Evolutionary conservation across 1,140 invertebrate species (phyloP).

Genomic region (Steinernema feltiae): DNA sequence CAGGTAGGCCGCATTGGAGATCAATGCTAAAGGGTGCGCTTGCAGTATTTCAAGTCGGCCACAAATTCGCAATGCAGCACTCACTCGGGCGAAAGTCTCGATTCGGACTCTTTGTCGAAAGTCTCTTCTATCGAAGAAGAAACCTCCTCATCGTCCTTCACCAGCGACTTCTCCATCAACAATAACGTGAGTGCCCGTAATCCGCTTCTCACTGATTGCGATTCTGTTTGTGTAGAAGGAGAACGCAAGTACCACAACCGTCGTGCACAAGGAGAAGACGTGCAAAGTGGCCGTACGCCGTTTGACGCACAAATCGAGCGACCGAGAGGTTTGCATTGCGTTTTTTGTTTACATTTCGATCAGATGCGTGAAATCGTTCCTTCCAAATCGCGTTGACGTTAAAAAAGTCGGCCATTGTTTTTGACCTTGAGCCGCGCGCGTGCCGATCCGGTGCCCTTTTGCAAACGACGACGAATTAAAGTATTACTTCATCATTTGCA

Average conservation of each 20-base stretch:
- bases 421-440: neutral
- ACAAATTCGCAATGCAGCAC: conserved; percentile 4
- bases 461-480: neutral
- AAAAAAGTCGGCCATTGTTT: conserved; percentile 6
- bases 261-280: conserved; percentile 12
- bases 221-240: conserved; percentile 8
- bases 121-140: conserved; percentile 35
- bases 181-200: neutral
- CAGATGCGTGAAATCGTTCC: too few relatives aligned
- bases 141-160: conserved; percentile 8
- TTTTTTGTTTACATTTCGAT: too few relatives aligned
- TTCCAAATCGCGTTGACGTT: neutral
- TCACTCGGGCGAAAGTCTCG: conserved; percentile 20
- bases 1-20: conserved; percentile 18
- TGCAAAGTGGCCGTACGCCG: conserved; percentile 9
- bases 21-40: neutral
- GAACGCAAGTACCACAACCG: too few relatives aligned
- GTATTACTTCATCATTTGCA: too few relatives aligned
- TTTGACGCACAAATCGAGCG: conserved; percentile 1
- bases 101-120: conserved; percentile 31
- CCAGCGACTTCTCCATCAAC: neutral
- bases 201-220: neutral
- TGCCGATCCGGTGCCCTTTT: too few relatives aligned
- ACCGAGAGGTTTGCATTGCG: neutral
- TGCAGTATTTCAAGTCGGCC: conserved; percentile 20